phyloP scores from a whole-genome alignment of 1,140 invertebrate genomes.

The Teleogryllus occipitalis region DNA sequence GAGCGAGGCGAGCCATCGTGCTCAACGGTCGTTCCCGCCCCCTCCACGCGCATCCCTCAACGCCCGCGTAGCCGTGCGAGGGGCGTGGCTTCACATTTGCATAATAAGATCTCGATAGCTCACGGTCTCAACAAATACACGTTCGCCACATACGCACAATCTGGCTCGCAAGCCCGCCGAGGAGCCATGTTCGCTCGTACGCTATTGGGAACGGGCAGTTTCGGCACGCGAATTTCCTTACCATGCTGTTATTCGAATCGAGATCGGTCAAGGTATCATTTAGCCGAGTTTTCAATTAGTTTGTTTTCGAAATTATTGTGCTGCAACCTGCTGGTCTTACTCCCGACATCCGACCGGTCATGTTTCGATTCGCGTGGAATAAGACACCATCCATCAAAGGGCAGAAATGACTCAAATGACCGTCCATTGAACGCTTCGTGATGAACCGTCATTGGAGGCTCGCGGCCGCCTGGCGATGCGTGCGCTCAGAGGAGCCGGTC shows the following conservation, averaged over 20 bases:
- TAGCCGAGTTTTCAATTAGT: not conserved
- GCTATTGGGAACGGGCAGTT: not conserved
- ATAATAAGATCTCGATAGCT: not conserved
- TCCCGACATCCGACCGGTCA: not conserved
- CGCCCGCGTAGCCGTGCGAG: not conserved
- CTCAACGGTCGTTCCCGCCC: not conserved
- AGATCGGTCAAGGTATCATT: not conserved
- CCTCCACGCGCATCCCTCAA: not conserved
- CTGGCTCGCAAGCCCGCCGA: not conserved
- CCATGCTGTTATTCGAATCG: not conserved
- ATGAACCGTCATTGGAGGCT: too few species aligned
- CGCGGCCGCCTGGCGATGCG: too few species aligned
- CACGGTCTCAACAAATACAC: not conserved
- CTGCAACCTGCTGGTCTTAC: not conserved
- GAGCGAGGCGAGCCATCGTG: too few species aligned
- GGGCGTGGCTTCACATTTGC: not conserved
- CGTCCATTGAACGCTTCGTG: not conserved
- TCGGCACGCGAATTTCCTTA: not conserved
- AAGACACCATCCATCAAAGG: not conserved
- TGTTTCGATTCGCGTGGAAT: not conserved
- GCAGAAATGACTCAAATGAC: not conserved
- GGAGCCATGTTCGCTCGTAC: not conserved
- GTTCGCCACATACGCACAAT: not conserved
- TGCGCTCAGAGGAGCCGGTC: too few species aligned
- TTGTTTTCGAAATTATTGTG: not conserved